Base-by-base conservation (phyloP, 2,113 vertebrate genomes). In the Trematocara stigmaticum region DNA sequence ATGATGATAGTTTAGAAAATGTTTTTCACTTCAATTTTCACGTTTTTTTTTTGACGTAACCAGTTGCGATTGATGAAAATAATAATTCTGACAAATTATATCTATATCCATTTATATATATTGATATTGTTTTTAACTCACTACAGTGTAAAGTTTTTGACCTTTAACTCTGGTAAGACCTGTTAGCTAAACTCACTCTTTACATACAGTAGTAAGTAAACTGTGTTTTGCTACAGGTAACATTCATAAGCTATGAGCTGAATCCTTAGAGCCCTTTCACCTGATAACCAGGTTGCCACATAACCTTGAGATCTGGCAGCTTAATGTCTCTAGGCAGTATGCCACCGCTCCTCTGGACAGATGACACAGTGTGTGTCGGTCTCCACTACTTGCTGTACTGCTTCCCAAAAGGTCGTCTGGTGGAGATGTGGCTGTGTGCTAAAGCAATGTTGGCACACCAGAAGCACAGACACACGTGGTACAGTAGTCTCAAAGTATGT, bases 331-430 rank as follows among this genome's bases (percentile, higher is more conserved):
- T 38, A 80, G 59, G 88, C 89, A 53, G 74, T 15, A 9, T 11
- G 82, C 81, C 84, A 29, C 53, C 18, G 51, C 86, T 87, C 81
- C 85, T 64, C 34, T 80, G 85, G 81, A 92, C 81, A 81, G 84
- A 84, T 90, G 88, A 94, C 87, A 88, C 79, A 55, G 56, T 26
- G 80, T 53, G 86, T 76, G 34, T 81, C 6, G 45, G 76, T 71
- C 83, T 89, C 76, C 2, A 49, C 61, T 45, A 6, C 84, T 91
- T 15, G 80, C 84, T 57, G n/a, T 71, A 47, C 74, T 16, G 34
- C 53, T 91, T 40, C 23, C 66, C 52, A 85, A 92, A 95, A 94
- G 89, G 91, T 95, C 85, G 91, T 85, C 56, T 82, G 78, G 10
- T 80, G 57, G 78, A 81, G 49, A 87, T 78, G 83, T 57, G 82